A percentile compares a stretch with the other conserved stretches of the same genome.
Evolutionary conservation across 2,888 invertebrate genomes (phyloP).

Genomic region (Vandiemenella viatica): DNA sequence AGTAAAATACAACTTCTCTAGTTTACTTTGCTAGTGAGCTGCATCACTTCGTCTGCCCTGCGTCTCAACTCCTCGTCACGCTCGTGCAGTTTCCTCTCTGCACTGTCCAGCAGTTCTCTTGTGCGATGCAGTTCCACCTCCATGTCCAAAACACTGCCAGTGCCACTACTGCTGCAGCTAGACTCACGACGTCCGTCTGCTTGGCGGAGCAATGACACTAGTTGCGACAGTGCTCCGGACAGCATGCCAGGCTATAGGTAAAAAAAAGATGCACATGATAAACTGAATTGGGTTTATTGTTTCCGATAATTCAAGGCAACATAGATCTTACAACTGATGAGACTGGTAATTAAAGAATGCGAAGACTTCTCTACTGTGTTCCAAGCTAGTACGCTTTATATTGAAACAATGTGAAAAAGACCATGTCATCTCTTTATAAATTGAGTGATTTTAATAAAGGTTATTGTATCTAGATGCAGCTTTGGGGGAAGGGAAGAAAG

Average conservation of each 20-base stretch:
- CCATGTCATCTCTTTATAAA: no score
- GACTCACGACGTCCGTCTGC: slow-evolving; percentile 38
- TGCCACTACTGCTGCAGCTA: slow-evolving; percentile 7
- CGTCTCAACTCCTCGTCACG: slow-evolving; percentile 67
- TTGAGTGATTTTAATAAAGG: no score
- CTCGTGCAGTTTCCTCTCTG: slow-evolving; percentile 57
- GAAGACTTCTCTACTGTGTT: no score
- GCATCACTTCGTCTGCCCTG: slow-evolving; percentile 61
- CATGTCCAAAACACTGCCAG: slow-evolving; percentile 19
- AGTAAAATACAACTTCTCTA: no score
- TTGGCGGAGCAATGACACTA: slow-evolving; percentile 33
- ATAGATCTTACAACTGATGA: no score
- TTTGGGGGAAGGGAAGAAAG: no score
- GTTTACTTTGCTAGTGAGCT: slow-evolving; percentile 64
- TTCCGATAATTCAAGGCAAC: no score
- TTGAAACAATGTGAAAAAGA: no score
- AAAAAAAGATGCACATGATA: neutral
- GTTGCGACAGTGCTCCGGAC: slow-evolving; percentile 53
- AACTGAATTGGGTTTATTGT: no score
- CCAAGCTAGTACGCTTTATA: no score
- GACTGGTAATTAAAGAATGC: no score
- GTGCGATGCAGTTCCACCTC: slow-evolving; percentile 29
- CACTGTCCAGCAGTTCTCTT: slow-evolving; percentile 41
- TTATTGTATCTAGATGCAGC: no score
- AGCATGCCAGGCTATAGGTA: slow-evolving; percentile 35